Evolutionary conservation across 2,888 invertebrate species (phyloP).

Genomic region (Kryphioiulus occultus): DNA sequence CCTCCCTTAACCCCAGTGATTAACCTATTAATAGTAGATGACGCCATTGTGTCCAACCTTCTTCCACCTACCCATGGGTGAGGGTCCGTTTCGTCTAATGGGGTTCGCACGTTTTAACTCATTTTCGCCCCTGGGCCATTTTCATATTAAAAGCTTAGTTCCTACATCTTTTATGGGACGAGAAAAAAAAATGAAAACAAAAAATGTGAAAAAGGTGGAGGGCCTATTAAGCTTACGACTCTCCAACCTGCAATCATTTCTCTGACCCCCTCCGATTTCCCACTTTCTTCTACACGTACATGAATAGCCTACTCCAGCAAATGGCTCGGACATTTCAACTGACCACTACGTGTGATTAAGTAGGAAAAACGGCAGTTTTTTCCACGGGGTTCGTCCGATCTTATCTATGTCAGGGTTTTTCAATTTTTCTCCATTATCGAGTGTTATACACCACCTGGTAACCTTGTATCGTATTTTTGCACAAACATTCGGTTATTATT

Average conservation of each 20-base stretch:
- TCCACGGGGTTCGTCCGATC: background rate
- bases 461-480: background rate
- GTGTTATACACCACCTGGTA: background rate
- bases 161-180: background rate
- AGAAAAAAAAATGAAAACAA: background rate
- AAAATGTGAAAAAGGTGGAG: background rate
- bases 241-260: background rate
- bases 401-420: conserved; percentile 5
- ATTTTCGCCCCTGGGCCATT: background rate
- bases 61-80: background rate
- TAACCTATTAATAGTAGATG: background rate
- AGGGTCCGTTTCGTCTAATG: background rate
- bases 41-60: background rate
- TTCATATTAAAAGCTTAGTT: background rate
- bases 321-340: background rate
- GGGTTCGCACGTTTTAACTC: background rate
- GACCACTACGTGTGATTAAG: background rate
- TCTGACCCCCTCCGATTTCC: background rate
- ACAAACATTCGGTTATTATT: too few species aligned
- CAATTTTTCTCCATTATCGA: background rate
- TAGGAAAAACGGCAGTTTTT: background rate
- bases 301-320: background rate
- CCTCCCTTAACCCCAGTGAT: background rate
- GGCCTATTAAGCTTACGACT: background rate
- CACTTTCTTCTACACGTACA: background rate